Evolutionary conservation across 2,797 vertebrate species (phyloP).

Genomic region (Hippopotamyrus pictus): DNA sequence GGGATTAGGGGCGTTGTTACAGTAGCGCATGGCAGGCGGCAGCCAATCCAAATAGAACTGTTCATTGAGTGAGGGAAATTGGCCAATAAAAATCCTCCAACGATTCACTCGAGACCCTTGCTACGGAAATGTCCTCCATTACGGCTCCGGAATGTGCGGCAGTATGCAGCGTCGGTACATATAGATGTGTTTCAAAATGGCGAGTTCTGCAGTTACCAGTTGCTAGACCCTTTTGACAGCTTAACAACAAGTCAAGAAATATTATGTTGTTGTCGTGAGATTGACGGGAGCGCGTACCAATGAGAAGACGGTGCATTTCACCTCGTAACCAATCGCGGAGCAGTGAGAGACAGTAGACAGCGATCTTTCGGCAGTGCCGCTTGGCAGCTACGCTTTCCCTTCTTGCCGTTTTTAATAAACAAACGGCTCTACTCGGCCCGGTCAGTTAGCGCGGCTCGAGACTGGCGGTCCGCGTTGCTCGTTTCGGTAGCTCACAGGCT

Average conservation of each 20-base stretch:
- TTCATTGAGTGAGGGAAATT: background rate
- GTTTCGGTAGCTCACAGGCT: slow-evolving; percentile 22
- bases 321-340: slow-evolving; percentile 43
- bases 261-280: slow-evolving; percentile 10
- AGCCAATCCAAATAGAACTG: slow-evolving; percentile 42
- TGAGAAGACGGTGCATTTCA: slow-evolving; percentile 16
- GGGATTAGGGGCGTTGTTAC: slow-evolving; percentile 35
- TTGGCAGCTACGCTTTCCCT: slow-evolving; percentile 48
- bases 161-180: background rate
- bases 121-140: slow-evolving; percentile 38
- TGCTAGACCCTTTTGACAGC: slow-evolving; percentile 23
- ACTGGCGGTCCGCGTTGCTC: slow-evolving; percentile 35
- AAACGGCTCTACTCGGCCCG: slow-evolving; percentile 36
- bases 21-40: slow-evolving; percentile 30
- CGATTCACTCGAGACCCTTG: background rate
- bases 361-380: slow-evolving; percentile 27
- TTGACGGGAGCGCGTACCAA: slow-evolving; percentile 39
- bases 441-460: slow-evolving; percentile 42
- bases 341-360: slow-evolving; percentile 38
- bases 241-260: slow-evolving; percentile 15
- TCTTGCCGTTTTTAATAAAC: slow-evolving; percentile 57
- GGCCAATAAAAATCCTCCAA: slow-evolving; percentile 39
- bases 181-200: slow-evolving; percentile 54
- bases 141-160: background rate
- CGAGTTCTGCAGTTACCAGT: slow-evolving; percentile 19